Evolutionary conservation across 1,140 invertebrate genomes (phyloP), one percentile per base, ranked within the genome.

Genomic region (Brachionus manjavacas): DNA sequence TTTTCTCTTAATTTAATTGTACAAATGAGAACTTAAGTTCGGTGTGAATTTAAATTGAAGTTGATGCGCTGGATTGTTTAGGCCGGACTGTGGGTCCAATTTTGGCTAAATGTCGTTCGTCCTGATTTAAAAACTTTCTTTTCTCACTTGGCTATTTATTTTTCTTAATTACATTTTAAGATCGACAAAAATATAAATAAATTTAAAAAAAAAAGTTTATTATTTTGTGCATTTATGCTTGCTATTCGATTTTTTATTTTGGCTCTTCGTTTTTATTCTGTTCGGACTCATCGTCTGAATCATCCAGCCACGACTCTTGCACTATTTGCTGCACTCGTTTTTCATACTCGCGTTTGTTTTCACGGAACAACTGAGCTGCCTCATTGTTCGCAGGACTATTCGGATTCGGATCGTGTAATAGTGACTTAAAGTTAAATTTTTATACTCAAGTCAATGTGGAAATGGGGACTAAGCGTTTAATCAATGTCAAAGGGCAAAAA

Each of bases 271-370:
- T 55, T 64, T 81, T 80, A 52, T 80, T 81, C 41, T 60, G 64
- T 16, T 81, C 79, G 35, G 64, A 23, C 23, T 84, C 81, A 43
- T 84, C 81, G 46, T 84, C 81, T 25, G 60, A 70, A 35, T 84
- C 81, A 84, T 84, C 83, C 91, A 95, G 94, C 92, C 95, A 96
- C 91, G 94, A 95, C 91, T 96, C 95, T 92, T 97, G 95, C 89
- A 97, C 95, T 90, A 95, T 96, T 88, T 95, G 94, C 92, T 96
- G 96, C 88, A 97, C 95, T 92, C 95, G 92, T 91, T 97, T 97
- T 91, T 97, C 95, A 91, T 97, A 97, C 91, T 97, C 95, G 87
- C 95, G 92, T 89, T 94, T 92, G 90, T 96, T 96, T 90, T 96
- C 94, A 92, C 95, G 95, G 91, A 96, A 97, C 87, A 97, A 92